Percentiles rank a stretch among this genome's conserved stretches.
Evolutionary conservation across 2,113 vertebrate genomes (phyloP).

Genomic region (Chaetodon auriga): DNA sequence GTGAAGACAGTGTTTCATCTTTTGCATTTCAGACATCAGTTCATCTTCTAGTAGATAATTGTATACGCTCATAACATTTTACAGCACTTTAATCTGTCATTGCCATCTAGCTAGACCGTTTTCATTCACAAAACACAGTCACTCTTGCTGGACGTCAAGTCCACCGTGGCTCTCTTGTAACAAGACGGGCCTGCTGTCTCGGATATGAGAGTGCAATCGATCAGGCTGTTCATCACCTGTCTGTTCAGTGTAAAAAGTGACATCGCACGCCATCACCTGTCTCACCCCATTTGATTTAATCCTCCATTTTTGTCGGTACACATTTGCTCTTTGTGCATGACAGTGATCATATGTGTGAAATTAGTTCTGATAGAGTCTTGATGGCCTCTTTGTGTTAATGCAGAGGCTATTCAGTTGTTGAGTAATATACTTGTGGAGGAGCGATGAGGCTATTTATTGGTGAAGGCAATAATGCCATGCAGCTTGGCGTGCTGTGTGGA

Average conservation of each 20-base stretch:
- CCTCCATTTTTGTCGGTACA: not conserved
- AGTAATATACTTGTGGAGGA: not conserved
- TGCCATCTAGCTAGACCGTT: not conserved
- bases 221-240: slow-evolving; percentile 26
- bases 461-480: not conserved
- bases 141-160: slow-evolving; percentile 24
- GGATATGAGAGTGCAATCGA: slow-evolving; percentile 10
- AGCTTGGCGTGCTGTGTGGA: not conserved
- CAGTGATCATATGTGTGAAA: slow-evolving; percentile 41
- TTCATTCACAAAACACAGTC: slow-evolving; percentile 7
- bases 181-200: slow-evolving; percentile 24
- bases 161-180: slow-evolving; percentile 12
- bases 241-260: slow-evolving; percentile 11
- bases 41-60: not conserved
- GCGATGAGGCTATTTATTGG: slow-evolving; percentile 1
- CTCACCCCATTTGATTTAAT: slow-evolving; percentile 22
- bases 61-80: not conserved
- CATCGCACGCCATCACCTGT: not conserved
- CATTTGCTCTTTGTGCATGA: not conserved
- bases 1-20: no score
- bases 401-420: not conserved
- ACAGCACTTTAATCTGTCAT: slow-evolving; percentile 6
- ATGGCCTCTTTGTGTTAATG: slow-evolving; percentile 15
- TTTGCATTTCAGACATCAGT: no score
- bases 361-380: slow-evolving; percentile 6